Evolutionary conservation across 2,113 vertebrate genomes (phyloP).

Genomic region (Ptyas mucosa): DNA sequence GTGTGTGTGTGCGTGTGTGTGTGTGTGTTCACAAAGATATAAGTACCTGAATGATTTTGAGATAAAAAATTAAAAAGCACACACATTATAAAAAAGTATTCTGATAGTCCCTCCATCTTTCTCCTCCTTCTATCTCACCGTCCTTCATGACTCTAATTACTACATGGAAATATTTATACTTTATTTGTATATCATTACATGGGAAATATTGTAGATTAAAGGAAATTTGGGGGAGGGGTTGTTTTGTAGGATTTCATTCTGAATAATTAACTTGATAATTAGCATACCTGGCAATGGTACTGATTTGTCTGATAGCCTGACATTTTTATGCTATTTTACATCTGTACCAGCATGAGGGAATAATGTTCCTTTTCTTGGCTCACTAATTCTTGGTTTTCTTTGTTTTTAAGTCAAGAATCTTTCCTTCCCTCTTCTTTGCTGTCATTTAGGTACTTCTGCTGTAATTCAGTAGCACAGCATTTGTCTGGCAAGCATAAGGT

Average conservation of each 20-base stretch:
- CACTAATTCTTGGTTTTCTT: conserved; percentile 9
- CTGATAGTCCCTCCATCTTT: too few relatives aligned
- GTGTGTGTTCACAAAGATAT: background rate
- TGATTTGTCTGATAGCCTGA: conserved; percentile 6
- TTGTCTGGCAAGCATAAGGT: background rate
- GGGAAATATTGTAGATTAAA: background rate
- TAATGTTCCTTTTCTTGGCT: conserved; percentile 4
- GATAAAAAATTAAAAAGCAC: background rate
- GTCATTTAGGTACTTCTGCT: conserved; percentile 2
- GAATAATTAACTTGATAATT: conserved; percentile 3
- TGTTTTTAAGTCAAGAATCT: conserved; percentile 7
- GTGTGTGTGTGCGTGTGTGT: too few relatives aligned
- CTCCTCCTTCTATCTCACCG: too few relatives aligned
- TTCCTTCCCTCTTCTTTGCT: conserved; percentile 24
- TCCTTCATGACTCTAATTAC: too few relatives aligned
- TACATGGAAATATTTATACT: too few relatives aligned
- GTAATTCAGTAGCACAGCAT: background rate
- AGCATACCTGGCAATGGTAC: conserved; percentile 13
- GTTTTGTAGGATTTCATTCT: background rate
- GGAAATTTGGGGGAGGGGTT: background rate
- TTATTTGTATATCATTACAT: too few relatives aligned
- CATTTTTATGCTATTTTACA: conserved; percentile 22
- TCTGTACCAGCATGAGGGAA: conserved; percentile 4
- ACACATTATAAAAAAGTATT: background rate
- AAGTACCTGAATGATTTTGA: background rate